Conservation (phyloP, 37 sponge, comb jelly and placozoan genomes). For the Geodia barretti region DNA sequence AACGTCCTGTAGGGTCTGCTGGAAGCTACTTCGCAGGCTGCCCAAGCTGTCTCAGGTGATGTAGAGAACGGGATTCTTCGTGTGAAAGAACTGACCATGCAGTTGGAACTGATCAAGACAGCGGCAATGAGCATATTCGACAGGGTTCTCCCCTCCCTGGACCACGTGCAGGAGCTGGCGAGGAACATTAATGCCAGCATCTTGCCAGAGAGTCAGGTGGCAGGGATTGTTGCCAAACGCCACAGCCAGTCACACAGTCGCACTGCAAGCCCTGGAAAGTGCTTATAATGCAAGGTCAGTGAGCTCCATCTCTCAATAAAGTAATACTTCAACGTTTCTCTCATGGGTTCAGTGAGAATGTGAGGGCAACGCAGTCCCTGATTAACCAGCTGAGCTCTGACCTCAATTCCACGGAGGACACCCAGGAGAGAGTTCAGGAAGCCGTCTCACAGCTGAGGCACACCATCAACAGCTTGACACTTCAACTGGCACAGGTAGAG, state of each 20-base stretch:
- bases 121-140: not conserved
- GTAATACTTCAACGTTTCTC: too few relatives aligned
- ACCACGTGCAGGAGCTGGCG: slow-evolving; percentile 20
- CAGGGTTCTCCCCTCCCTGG: not conserved
- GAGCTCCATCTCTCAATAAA: too few relatives aligned
- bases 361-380: not conserved
- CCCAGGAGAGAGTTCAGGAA: not conserved
- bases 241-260: slow-evolving; percentile 6
- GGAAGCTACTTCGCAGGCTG: too few relatives aligned
- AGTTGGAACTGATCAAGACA: not conserved
- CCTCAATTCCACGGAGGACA: slow-evolving; percentile 1
- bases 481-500: not conserved
- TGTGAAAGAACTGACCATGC: not conserved
- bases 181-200: slow-evolving; percentile 24
- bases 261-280: slow-evolving; percentile 10
- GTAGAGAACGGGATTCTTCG: not conserved
- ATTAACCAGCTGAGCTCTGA: not conserved
- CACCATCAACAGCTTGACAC: not conserved
- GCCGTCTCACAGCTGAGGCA: not conserved
- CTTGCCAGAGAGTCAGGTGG: slow-evolving; percentile 31
- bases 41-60: not conserved
- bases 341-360: not conserved
- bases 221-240: slow-evolving; percentile 38
- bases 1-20: too few relatives aligned
- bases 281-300: slow-evolving; percentile 62